Evolutionary conservation across 2,797 vertebrate genomes (phyloP).

Genomic region (Kryptolebias ocellatus): DNA sequence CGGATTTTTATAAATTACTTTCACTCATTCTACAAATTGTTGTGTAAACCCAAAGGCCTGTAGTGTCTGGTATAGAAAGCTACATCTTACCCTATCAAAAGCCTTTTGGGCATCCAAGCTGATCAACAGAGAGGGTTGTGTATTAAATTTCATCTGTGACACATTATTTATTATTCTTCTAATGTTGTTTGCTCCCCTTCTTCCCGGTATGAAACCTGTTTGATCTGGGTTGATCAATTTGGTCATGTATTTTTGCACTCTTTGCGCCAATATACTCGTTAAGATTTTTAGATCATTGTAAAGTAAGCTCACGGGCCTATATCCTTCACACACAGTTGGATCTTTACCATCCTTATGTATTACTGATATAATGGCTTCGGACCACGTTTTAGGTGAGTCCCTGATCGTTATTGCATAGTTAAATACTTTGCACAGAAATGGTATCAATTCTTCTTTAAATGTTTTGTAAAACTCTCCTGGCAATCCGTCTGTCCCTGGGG

Average conservation of each 20-base stretch:
- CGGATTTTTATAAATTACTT: not conserved
- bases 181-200: not conserved
- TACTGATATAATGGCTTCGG: not conserved
- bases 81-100: no score
- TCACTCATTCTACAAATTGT: not conserved
- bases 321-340: not conserved
- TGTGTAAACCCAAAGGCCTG: no score
- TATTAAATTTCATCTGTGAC: not conserved
- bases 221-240: not conserved
- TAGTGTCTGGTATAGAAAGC: not conserved
- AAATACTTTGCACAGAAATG: not conserved
- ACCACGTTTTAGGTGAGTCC: not conserved
- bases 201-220: not conserved
- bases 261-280: not conserved
- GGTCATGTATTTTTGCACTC: not conserved
- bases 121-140: no score
- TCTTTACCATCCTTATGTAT: not conserved
- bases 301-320: not conserved
- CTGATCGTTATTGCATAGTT: not conserved
- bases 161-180: not conserved
- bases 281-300: conserved; percentile 2
- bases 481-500: not conserved
- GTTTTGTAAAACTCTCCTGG: not conserved
- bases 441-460: not conserved
- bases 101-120: not conserved